Evolutionary conservation across 2,113 vertebrate genomes (phyloP).

Genomic region (Dasypus novemcinctus): DNA sequence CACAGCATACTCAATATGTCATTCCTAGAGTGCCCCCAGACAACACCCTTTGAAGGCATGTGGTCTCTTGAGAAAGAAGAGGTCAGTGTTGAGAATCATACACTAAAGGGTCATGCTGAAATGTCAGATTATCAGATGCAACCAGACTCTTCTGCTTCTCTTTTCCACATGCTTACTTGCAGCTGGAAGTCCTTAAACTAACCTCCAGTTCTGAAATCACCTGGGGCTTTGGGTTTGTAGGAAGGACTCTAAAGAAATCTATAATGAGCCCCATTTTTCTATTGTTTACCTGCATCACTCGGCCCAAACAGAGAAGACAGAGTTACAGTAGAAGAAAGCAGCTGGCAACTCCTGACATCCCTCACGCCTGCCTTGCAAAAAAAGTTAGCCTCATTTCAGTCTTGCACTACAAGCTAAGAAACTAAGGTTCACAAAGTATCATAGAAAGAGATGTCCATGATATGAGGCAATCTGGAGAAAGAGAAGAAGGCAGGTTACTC

Average conservation of each 20-base stretch:
- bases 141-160: background rate
- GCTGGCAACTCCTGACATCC: background rate
- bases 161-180: background rate
- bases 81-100: accelerated
- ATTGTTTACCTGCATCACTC: background rate
- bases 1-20: background rate
- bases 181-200: background rate
- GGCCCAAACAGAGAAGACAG: background rate
- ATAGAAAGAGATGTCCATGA: too few species aligned
- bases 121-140: background rate
- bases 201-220: background rate
- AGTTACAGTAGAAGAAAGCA: background rate
- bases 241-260: background rate
- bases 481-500: too few species aligned
- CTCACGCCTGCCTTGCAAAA: background rate
- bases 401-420: background rate
- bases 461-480: too few species aligned
- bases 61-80: background rate
- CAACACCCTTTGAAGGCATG: background rate
- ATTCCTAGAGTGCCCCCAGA: background rate
- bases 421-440: too few species aligned
- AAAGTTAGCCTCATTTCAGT: background rate
- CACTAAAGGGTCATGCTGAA: accelerated
- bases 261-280: background rate
- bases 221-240: background rate